These are phyloP conservation scores for Alectoris magna DNA, from an alignment of 2,797 vertebrate genomes.

Conservation along the genomic window DNA sequence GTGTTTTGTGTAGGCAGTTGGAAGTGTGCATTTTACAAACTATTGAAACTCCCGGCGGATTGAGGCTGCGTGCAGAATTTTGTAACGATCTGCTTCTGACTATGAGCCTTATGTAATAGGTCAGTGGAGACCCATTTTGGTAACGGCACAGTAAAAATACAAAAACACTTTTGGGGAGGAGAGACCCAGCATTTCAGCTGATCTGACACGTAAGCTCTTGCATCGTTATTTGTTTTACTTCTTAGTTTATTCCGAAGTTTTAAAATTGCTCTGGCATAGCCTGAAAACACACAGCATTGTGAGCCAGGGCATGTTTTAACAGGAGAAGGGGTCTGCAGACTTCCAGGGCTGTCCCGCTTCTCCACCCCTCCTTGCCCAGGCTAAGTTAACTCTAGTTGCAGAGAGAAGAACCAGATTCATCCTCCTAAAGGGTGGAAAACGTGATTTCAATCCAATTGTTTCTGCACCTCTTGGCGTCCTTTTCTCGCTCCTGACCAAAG, in stretches of 20 bases:
- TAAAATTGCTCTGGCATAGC: not conserved
- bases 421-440: not conserved
- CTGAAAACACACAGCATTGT: not conserved
- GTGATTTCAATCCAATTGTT: not conserved
- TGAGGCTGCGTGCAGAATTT: not conserved
- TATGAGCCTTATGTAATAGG: not conserved
- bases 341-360: not conserved
- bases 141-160: not conserved
- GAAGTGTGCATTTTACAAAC: not conserved
- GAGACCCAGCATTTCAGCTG: not conserved
- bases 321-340: not conserved
- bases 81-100: not conserved
- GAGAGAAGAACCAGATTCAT: not conserved
- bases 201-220: not conserved
- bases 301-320: not conserved
- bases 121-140: not conserved
- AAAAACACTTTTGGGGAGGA: not conserved
- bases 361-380: not conserved
- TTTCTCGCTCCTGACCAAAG: not conserved
- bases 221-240: not conserved
- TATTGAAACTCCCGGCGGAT: not conserved
- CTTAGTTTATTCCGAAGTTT: slow-evolving; percentile 5
- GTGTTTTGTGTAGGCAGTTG: not conserved
- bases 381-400: not conserved
- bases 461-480: not conserved